Evolutionary conservation across 1,140 invertebrate genomes (phyloP).

Genomic region (Doryteuthis pealeii): DNA sequence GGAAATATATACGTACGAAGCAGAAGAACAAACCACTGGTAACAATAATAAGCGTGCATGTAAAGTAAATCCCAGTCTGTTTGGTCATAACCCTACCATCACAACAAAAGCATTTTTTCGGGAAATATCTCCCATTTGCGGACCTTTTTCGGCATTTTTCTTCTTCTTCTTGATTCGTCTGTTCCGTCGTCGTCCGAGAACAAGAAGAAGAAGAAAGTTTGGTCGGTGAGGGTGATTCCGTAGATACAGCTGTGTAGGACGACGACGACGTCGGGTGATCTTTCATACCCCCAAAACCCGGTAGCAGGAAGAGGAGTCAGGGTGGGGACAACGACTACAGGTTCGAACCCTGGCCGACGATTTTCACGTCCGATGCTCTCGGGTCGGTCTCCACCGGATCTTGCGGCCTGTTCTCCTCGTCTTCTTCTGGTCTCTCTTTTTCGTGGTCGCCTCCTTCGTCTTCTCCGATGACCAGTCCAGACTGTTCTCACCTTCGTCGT

Average conservation of each 20-base stretch:
- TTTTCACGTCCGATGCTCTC: too few species aligned
- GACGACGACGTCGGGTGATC: conserved; percentile 25
- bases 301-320: too few species aligned
- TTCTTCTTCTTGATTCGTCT: conserved; percentile 23
- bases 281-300: conserved; percentile 34
- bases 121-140: conserved; percentile 87
- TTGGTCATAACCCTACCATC: conserved; percentile 94
- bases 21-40: conserved; percentile 93
- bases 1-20: conserved; percentile 75
- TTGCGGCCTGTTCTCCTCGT: too few species aligned
- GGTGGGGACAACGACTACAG: too few species aligned
- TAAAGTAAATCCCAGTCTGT: conserved; percentile 91
- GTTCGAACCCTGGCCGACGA: too few species aligned
- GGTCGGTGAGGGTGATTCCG: conserved; percentile 40
- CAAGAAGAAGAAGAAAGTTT: conserved; percentile 26
- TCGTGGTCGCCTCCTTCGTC: not conserved
- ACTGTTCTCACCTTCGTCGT: not conserved
- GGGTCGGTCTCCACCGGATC: too few species aligned
- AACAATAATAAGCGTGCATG: conserved; percentile 86
- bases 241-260: conserved; percentile 51
- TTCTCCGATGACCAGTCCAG: not conserved
- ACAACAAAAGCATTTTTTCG: conserved; percentile 93
- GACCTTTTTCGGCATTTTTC: conserved; percentile 48
- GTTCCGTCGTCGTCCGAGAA: conserved; percentile 3
- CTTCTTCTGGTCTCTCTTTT: too few species aligned